phyloP scores from a whole-genome alignment of 2,888 invertebrate genomes.

The Tuberolachnus salignus region DNA sequence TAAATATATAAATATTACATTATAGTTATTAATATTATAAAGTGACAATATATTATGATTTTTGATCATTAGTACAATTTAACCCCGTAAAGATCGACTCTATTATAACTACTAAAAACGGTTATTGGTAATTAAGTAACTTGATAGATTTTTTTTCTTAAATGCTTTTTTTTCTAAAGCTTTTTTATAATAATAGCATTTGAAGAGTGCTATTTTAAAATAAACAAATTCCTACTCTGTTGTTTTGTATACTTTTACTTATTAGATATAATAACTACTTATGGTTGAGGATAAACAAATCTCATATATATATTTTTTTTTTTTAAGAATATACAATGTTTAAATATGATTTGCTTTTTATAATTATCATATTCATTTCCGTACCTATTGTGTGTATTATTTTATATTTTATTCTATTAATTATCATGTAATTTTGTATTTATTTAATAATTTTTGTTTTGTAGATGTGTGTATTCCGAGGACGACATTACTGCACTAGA shows the following conservation, averaged over 20 bases:
- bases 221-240: neutral
- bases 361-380: conserved; percentile 1
- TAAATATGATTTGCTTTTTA: conserved; percentile 7
- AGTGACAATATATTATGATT: neutral
- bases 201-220: conserved; percentile 4
- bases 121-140: conserved; percentile 8
- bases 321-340: conserved; percentile 9
- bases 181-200: conserved; percentile 1
- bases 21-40: neutral
- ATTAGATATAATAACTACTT: conserved; percentile 7
- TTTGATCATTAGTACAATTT: neutral
- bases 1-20: neutral
- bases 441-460: conserved; percentile 6
- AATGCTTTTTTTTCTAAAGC: conserved; percentile 11
- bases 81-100: neutral
- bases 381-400: neutral
- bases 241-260: neutral
- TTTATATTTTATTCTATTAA: neutral
- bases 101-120: conserved; percentile 30
- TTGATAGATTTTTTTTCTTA: neutral
- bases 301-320: no score
- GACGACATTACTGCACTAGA: conserved; percentile 31
- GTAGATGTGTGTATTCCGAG: conserved; percentile 46
- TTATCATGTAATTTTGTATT: neutral
- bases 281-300: conserved; percentile 44